Evolutionary conservation across 2,113 vertebrate genomes (phyloP), one percentile per base, ranked within the genome.

Genomic region (Physeter macrocephalus): DNA sequence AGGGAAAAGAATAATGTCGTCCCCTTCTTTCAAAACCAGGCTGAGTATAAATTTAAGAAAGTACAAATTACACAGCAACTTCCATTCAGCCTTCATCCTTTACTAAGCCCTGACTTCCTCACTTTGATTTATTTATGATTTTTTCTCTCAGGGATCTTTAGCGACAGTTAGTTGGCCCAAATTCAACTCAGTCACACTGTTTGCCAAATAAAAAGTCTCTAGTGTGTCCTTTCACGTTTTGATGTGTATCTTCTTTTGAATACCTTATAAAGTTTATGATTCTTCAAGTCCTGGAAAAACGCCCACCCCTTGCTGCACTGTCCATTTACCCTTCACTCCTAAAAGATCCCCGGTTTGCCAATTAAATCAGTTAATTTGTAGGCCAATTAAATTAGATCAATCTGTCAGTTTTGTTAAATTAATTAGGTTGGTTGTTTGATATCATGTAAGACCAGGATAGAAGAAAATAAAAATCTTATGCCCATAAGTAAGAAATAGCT

Each of bases 81-180:
- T 96, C 57, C 52, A 92, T 4, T 25, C n/a, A 83, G 27, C 15
- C 20, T 94, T 88, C 66, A 43, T 71, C 43, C 15, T 82, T 49
- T 69, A 66, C 64, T 87, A 66, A 87, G 46, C 66, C 10, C 43
- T 46, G 72, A 59, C n/a, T 95, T 87, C 43, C 46, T 87, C 52
- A 29, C 29, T 92, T 77, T 83, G 61, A 97, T 71, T 96, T 81
- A 94, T n/a, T n/a, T n/a, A n/a, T n/a, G n/a, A n/a, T n/a, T n/a
- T n/a, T 66, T 89, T 89, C 82, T 95, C 59, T 89, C n/a, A 90
- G 61, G 39, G 83, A 83, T 82, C 67, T 78, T 72, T 90, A 82
- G 84, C 66, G 34, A 72, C 90, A 94, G 88, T 61, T 85, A 57
- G 14, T 61, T 90, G 94, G 71, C 59, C 59, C 14, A 82, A 62